These are phyloP conservation scores for Polyploca ridens DNA, from an alignment of 2,888 invertebrate species.

Conservation along the genomic window DNA sequence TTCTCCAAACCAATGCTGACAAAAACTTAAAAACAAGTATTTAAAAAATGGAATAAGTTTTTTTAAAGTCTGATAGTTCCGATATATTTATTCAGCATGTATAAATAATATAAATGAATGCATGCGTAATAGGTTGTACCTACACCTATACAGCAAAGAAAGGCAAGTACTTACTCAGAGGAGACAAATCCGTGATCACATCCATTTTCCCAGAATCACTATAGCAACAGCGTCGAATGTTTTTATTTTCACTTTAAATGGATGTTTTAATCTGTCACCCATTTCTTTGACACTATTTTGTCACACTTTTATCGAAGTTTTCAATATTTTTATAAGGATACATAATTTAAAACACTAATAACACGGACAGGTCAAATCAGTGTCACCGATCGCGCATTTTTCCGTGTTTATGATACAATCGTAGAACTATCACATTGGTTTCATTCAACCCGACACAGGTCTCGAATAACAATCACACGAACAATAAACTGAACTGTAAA, in stretches of 20 bases:
- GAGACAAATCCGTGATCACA: conserved; percentile 70
- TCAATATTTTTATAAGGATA: background rate
- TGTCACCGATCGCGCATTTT: conserved; percentile 63
- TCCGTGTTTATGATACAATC: conserved; percentile 62
- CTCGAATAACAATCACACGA: conserved; percentile 23
- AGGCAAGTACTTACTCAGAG: conserved; percentile 66
- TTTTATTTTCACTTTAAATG: conserved; percentile 75
- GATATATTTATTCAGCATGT: too few species aligned
- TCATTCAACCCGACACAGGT: conserved; percentile 45
- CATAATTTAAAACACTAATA: conserved; percentile 13
- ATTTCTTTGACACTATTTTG: conserved; percentile 70
- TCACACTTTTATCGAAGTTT: background rate
- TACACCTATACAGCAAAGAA: background rate
- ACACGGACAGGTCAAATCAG: conserved; percentile 33
- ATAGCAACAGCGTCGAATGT: conserved; percentile 41
- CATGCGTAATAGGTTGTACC: too few species aligned
- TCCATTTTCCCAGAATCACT: conserved; percentile 68
- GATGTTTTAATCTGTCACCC: conserved; percentile 78
- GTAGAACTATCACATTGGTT: conserved; percentile 41
- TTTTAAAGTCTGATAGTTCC: too few species aligned
- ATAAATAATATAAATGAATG: too few species aligned
- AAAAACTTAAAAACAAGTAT: too few species aligned
- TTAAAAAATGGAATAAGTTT: too few species aligned
- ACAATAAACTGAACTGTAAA: background rate
- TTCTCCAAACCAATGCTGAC: too few species aligned